Conservation (phyloP, 2,797 vertebrate species). For the Chaunax sp. region DNA sequence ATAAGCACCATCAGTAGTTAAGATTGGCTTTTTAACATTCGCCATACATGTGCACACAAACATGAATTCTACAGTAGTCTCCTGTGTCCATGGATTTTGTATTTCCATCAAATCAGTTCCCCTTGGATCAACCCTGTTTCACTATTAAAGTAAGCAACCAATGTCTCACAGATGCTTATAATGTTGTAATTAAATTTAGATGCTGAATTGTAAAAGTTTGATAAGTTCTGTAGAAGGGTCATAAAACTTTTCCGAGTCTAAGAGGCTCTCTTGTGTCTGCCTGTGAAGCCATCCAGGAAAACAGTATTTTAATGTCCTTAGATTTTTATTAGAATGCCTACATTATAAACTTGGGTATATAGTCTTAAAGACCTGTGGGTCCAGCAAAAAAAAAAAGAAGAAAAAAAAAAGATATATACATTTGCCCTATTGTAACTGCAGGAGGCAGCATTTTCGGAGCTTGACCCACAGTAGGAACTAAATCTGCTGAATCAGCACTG, state of each 20-base stretch:
- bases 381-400: conserved; percentile 1
- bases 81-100: not conserved
- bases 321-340: conserved; percentile 4
- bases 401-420: not conserved
- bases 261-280: not conserved
- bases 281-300: not conserved
- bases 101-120: conserved; percentile 1
- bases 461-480: not conserved
- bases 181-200: not conserved
- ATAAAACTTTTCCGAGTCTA: not conserved
- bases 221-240: not conserved
- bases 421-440: not conserved
- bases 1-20: conserved; percentile 36
- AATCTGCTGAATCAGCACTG: too few relatives aligned
- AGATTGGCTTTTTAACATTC: conserved; percentile 4
- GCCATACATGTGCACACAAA: conserved; percentile 2
- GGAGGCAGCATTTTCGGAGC: not conserved
- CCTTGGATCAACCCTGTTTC: not conserved
- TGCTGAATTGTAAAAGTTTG: conserved; percentile 1
- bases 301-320: not conserved
- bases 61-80: not conserved
- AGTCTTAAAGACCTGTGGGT: not conserved
- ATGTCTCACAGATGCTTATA: conserved; percentile 2
- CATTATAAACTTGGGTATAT: not conserved
- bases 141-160: not conserved